These are phyloP conservation scores for Plecturocebus donacophilus DNA, from an alignment of 2,113 vertebrate genomes.

Conservation along the genomic window DNA sequence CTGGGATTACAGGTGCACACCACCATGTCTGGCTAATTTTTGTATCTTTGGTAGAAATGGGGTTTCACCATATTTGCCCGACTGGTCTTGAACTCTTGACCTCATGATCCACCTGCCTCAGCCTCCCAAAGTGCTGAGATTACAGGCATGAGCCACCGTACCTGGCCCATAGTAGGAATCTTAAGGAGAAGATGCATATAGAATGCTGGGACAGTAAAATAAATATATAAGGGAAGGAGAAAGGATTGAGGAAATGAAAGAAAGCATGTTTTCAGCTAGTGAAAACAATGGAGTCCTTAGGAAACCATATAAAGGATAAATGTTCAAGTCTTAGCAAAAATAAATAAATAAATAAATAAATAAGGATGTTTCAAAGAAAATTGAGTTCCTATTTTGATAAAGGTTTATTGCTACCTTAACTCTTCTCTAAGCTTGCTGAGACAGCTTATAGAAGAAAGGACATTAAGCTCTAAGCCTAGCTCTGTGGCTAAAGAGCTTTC, in stretches of 20 bases:
- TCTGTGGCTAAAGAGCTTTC: neutral
- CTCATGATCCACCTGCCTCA: no score
- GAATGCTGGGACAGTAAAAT: neutral
- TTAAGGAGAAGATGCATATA: neutral
- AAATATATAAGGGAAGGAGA: neutral
- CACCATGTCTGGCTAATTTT: no score
- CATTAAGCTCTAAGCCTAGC: neutral
- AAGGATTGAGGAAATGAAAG: neutral
- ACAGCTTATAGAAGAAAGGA: neutral
- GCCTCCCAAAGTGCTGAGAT: no score
- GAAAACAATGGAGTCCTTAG: neutral
- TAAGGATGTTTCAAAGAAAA: neutral
- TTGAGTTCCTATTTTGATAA: neutral
- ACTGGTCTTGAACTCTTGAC: no score
- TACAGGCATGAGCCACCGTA: no score
- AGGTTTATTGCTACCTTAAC: neutral
- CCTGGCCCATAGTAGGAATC: neutral
- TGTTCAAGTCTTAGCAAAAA: neutral
- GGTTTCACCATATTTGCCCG: no score
- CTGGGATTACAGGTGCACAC: no score
- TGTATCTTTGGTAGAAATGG: no score
- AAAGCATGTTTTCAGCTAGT: neutral
- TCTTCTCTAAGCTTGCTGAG: neutral
- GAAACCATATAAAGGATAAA: slow-evolving; percentile 16
- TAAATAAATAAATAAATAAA: neutral